Percentiles rank a stretch among this genome's conserved stretches.
phyloP scores from a whole-genome alignment of 2,797 vertebrate genomes.

The Amphiprion clarkii region DNA sequence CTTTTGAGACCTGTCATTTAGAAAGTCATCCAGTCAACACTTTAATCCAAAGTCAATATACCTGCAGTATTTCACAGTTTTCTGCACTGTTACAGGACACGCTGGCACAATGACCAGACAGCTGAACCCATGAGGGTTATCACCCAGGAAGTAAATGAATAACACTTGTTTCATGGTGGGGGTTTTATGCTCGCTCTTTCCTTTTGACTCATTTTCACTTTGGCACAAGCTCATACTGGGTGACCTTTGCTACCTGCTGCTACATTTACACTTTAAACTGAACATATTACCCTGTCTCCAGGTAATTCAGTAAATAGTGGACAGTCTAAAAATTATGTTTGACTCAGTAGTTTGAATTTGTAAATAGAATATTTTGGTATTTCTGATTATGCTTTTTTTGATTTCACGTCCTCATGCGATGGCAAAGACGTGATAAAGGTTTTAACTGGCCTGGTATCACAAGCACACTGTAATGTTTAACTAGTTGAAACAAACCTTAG shows the following conservation, averaged over 20 bases:
- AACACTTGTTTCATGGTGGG: not conserved
- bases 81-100: not conserved
- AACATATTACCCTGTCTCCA: not conserved
- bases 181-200: not conserved
- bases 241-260: conserved; percentile 36
- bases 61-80: too few species aligned
- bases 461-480: conserved; percentile 28
- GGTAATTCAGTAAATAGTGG: not conserved
- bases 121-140: conserved; percentile 15
- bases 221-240: not conserved
- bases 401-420: not conserved
- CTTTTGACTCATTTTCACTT: not conserved
- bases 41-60: too few species aligned
- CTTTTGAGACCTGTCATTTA: too few species aligned
- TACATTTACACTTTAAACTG: conserved; percentile 19
- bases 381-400: not conserved
- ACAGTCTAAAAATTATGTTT: not conserved
- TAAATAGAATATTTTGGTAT: not conserved
- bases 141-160: not conserved
- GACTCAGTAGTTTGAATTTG: not conserved
- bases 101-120: conserved; percentile 2
- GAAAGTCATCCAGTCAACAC: too few species aligned
- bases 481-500: not conserved
- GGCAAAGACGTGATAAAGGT: not conserved
- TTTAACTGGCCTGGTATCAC: not conserved